Evolutionary conservation across 2,113 vertebrate genomes (phyloP).

Genomic region (Sander lucioperca): DNA sequence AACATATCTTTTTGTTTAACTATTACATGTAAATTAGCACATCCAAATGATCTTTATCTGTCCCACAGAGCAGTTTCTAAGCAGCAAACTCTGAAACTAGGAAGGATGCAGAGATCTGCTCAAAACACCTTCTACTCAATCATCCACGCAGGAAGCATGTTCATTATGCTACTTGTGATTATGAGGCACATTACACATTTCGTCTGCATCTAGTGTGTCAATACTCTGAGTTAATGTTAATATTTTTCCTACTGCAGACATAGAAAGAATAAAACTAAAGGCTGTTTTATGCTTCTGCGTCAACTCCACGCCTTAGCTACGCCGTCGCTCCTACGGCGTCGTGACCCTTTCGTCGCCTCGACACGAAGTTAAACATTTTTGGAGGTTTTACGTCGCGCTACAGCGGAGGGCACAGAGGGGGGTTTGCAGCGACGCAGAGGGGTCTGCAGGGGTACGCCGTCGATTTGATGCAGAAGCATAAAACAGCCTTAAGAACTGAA

Average conservation of each 20-base stretch:
- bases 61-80: not conserved
- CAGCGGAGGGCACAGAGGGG: too few relatives aligned
- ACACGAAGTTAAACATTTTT: too few relatives aligned
- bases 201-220: not conserved
- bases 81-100: not conserved
- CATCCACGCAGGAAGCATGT: not conserved
- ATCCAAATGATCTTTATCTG: not conserved
- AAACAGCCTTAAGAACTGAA: not conserved
- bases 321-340: too few relatives aligned
- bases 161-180: not conserved
- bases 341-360: too few relatives aligned
- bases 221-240: not conserved
- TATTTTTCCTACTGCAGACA: not conserved
- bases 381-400: too few relatives aligned
- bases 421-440: too few relatives aligned
- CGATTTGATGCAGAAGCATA: too few relatives aligned
- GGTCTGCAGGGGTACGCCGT: too few relatives aligned
- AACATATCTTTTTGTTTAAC: not conserved
- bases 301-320: too few relatives aligned
- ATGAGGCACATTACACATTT: not conserved
- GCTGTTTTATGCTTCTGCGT: too few relatives aligned
- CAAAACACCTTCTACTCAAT: not conserved
- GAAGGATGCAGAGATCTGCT: not conserved
- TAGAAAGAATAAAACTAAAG: not conserved
- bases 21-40: not conserved